These are phyloP conservation scores for Drosophila colorata DNA, from an alignment of 2,888 invertebrate genomes.

Conservation along the genomic window DNA sequence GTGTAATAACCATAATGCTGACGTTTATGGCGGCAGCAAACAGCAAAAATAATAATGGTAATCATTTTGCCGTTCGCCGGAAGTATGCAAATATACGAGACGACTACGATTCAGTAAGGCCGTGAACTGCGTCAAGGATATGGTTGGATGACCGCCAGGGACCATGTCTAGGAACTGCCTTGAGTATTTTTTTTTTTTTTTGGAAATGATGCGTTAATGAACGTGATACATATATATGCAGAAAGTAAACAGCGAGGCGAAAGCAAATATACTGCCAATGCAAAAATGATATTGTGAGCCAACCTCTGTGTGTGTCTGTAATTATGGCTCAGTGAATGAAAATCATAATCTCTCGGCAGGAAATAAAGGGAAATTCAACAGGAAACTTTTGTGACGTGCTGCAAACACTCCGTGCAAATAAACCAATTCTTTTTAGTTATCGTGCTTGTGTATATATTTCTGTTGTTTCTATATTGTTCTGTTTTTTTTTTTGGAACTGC, in stretches of 20 bases:
- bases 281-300: slow-evolving; percentile 24
- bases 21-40: slow-evolving; percentile 80
- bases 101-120: slow-evolving; percentile 53
- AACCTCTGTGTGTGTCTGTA: slow-evolving; percentile 15
- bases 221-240: slow-evolving; percentile 48
- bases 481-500: too few species aligned
- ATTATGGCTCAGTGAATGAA: slow-evolving; percentile 62
- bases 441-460: slow-evolving; percentile 3
- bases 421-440: slow-evolving; percentile 29
- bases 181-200: slow-evolving; percentile 23
- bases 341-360: slow-evolving; percentile 79
- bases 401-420: slow-evolving; percentile 71
- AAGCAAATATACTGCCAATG: slow-evolving; percentile 51
- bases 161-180: slow-evolving; percentile 41
- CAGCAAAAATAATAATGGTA: slow-evolving; percentile 79
- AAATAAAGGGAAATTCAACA: slow-evolving; percentile 81
- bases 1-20: slow-evolving; percentile 77
- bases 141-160: slow-evolving; percentile 48
- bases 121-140: slow-evolving; percentile 48
- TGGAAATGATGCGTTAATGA: slow-evolving; percentile 76
- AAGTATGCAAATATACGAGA: slow-evolving; percentile 79
- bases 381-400: slow-evolving; percentile 78
- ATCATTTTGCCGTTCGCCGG: slow-evolving; percentile 79
- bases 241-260: slow-evolving; percentile 57
- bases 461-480: too few species aligned